Conservation (phyloP, 2,888 invertebrate species). For the Drosophila maculinotata region DNA sequence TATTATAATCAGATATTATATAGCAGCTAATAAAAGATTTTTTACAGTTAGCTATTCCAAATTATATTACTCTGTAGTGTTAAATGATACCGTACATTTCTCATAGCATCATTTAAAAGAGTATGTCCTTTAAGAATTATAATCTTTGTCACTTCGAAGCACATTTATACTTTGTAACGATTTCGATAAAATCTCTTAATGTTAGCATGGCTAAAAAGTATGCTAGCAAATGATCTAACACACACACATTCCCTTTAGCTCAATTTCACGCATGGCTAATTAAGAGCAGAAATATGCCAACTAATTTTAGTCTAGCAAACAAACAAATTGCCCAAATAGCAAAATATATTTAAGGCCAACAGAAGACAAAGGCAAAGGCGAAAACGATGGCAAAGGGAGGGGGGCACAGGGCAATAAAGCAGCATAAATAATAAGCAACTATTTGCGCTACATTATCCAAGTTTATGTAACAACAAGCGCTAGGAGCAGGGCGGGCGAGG, state of each 20-base stretch:
- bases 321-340: slow-evolving; percentile 66
- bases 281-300: slow-evolving; percentile 76
- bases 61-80: no score
- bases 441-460: slow-evolving; percentile 81
- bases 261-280: slow-evolving; percentile 80
- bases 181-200: slow-evolving; percentile 5
- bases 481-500: neutral
- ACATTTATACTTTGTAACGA: no score
- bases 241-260: slow-evolving; percentile 18
- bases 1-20: no score
- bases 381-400: neutral
- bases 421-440: slow-evolving; percentile 80
- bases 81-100: no score
- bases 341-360: slow-evolving; percentile 48
- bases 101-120: no score
- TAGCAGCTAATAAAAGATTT: no score
- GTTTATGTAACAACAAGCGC: slow-evolving; percentile 67
- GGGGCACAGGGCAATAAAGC: slow-evolving; percentile 55
- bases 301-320: slow-evolving; percentile 67
- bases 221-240: slow-evolving; percentile 23
- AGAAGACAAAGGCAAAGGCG: slow-evolving; percentile 14
- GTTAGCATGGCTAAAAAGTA: slow-evolving; percentile 29
- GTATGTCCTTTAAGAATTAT: no score
- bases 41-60: no score
- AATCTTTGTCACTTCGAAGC: no score